Conservation (phyloP, 2,113 vertebrate species). For the Tachycineta bicolor region DNA sequence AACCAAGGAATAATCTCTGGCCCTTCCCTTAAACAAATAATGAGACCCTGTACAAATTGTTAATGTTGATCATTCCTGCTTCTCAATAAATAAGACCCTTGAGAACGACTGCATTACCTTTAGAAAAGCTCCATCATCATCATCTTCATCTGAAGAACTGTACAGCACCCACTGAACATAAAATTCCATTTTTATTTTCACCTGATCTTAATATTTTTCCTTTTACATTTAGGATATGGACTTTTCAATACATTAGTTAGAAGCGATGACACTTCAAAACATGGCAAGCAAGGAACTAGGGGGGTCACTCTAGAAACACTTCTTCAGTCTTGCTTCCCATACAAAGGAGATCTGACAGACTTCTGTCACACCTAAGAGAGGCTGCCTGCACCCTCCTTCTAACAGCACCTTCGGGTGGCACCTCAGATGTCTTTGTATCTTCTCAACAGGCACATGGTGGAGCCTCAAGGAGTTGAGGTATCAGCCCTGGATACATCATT, state of each 20-base stretch:
- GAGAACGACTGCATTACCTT: background rate
- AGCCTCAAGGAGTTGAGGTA: background rate
- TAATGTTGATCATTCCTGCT: background rate
- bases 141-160: background rate
- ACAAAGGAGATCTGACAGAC: background rate
- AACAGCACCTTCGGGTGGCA: background rate
- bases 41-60: background rate
- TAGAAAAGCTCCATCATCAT: background rate
- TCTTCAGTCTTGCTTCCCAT: background rate
- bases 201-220: background rate
- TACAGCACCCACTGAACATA: background rate
- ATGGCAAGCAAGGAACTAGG: background rate
- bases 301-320: background rate
- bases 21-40: background rate
- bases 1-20: background rate
- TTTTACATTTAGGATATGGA: background rate
- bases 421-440: background rate
- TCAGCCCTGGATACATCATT: rapidly evolving
- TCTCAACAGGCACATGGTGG: background rate
- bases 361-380: background rate
- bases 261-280: background rate
- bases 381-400: background rate
- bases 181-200: background rate
- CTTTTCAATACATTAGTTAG: background rate
- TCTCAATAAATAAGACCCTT: background rate